A percentile compares a stretch with the other conserved stretches of the same genome.
Evolutionary conservation across 2,888 invertebrate species (phyloP).

Genomic region (Plutella xylostella): DNA sequence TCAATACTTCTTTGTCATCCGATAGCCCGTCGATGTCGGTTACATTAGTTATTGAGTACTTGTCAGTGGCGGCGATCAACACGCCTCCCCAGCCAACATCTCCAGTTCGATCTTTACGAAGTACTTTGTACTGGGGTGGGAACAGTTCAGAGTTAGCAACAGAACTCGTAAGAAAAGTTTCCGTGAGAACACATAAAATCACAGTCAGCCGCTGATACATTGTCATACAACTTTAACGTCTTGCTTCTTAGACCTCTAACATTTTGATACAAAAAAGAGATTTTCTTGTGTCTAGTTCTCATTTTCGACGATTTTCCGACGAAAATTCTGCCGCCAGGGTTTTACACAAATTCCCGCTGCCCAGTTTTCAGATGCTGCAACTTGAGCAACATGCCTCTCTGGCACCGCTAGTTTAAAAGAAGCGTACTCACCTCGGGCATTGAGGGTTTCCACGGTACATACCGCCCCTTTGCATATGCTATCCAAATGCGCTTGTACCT

Average conservation of each 20-base stretch:
- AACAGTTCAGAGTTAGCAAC: neutral
- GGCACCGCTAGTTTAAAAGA: constrained; percentile 12
- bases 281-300: neutral
- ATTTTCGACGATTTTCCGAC: neutral
- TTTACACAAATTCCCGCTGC: constrained; percentile 10
- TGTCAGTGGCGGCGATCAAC: neutral
- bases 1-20: constrained; percentile 1
- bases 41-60: neutral
- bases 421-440: constrained; percentile 8
- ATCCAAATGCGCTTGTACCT: constrained; percentile 8
- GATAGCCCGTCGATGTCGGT: neutral
- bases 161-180: constrained; percentile 1
- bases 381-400: neutral
- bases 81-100: constrained; percentile 8
- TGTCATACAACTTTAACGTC: neutral
- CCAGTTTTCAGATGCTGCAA: constrained; percentile 7
- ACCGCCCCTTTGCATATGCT: constrained; percentile 6
- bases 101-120: constrained; percentile 1
- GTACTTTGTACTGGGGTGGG: neutral
- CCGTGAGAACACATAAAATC: neutral
- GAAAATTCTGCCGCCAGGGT: constrained; percentile 12
- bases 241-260: neutral
- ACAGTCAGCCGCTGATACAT: neutral
- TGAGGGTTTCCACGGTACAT: constrained; percentile 10
- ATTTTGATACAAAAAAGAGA: neutral